Evolutionary conservation across 2,888 invertebrate genomes (phyloP).

Genomic region (Dromius quadrimaculatus): DNA sequence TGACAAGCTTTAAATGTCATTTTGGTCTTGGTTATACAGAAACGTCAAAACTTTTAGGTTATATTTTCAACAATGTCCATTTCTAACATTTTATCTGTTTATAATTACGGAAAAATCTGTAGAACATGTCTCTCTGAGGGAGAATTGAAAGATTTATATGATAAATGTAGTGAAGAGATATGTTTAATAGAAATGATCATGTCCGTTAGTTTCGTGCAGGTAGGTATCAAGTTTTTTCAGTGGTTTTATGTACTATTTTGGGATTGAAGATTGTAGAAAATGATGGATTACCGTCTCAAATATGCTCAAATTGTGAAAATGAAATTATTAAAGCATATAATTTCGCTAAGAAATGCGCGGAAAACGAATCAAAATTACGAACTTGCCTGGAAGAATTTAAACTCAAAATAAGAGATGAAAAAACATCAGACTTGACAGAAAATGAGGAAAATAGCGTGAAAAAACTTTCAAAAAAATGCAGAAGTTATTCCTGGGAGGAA

Average conservation of each 20-base stretch:
- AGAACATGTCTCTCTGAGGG: slow-evolving; percentile 37
- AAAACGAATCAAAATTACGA: slow-evolving; percentile 14
- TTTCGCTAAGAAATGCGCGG: slow-evolving; percentile 38
- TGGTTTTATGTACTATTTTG: neutral
- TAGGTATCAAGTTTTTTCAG: neutral
- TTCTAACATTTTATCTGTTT: slow-evolving; percentile 19
- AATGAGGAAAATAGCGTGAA: neutral
- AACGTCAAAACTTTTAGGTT: neutral
- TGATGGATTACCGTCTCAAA: slow-evolving; percentile 34
- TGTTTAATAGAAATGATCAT: slow-evolving; percentile 46
- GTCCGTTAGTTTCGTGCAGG: slow-evolving; percentile 36
- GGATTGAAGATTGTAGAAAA: slow-evolving; percentile 38
- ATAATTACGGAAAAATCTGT: slow-evolving; percentile 29
- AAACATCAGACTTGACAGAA: neutral
- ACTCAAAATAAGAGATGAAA: slow-evolving; percentile 27
- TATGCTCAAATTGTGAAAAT: slow-evolving; percentile 34
- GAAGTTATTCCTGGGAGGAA: neutral
- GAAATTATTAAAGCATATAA: slow-evolving; percentile 26
- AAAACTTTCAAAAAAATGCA: neutral
- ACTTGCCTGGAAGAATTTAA: slow-evolving; percentile 12
- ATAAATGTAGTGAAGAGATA: slow-evolving; percentile 26
- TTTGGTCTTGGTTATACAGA: neutral
- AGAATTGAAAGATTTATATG: slow-evolving; percentile 32
- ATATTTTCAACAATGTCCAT: neutral
- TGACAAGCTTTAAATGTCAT: too few species aligned